Base-by-base conservation (phyloP, 2,888 invertebrate species). In the Diarsia rubi region DNA sequence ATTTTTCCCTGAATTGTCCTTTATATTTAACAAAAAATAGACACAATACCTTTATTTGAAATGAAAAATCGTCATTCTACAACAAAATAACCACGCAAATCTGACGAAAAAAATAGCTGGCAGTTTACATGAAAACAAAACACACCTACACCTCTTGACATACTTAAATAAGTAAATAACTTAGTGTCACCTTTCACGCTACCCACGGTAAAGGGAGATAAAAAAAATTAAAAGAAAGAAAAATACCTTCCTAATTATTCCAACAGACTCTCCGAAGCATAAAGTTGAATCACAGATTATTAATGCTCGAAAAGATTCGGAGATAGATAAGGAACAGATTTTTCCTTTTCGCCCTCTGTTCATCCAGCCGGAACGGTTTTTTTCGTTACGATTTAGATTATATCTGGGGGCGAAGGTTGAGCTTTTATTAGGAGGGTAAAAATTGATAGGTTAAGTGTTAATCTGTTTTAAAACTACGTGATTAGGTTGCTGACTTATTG, bases 231-330 rank as follows among this genome's bases (percentile, higher is more conserved):
- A 21, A 21, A 45, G 24, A 47, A 69, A 74, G 47, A 54, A 71
- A 52, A 60, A 77, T 63, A 64, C 21, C 62, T 44, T 12, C 65
- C 71, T 73, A 79, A 83, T 82, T 79, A 83, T 82, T 69, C 79
- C 24, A 64, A 79, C 72, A 63, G 65, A 83, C 69, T 71, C 75
- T 47, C 24, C 52, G 67, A 60, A 62, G 67, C 77, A 69, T 75
- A 77, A 81, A 70, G 79, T 85, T 60, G 78, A 84, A 78, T 83
- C 78, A 72, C 59, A 64, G 69, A 72, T 83, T 83, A 83, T 78
- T 74, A 82, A 85, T 85, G 83, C 72, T 72, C 59, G 72, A 54
- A 64, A 75, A 82, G 83, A 82, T 82, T 73, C 49, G 54, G 69
- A 57, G 75, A 70, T 72, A 64, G 78, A 78, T 78, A 73, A 60